Base-by-base conservation (phyloP, 2,888 invertebrate species). In the Romanomermis culicivorax region DNA sequence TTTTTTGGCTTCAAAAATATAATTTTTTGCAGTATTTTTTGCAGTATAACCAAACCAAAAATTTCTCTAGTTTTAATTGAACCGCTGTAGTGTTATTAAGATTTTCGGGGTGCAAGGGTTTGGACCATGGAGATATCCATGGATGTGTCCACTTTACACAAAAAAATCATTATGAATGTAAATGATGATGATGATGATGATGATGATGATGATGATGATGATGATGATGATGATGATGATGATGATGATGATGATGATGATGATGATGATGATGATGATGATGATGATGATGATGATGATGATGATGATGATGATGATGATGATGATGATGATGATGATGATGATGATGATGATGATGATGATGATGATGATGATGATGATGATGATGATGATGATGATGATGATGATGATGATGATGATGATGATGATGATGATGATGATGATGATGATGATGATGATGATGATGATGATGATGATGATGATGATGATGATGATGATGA, bases 201-300 rank as follows among this genome's bases (percentile, higher is more conserved):
- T 51, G 23, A 51, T 51, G 23, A 51, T 51, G 23, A 51, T 51
- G 23, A 51, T 51, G 42, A 51, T 51, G 42, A 51, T 51, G 42
- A 51, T 51, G 42, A 51, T 51, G 42, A 51, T 51, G 42, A 51
- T 51, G 42, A 51, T 51, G 42, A 51, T 51, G 42, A 51, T 51
- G 51, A 51, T 51, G 42, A 51, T 51, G 42, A 51, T 51, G 42
- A 51, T 51, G 42, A 51, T 51, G 42, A 51, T 51, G 51, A 51
- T 51, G 42, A 51, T 51, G 42, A 51, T 51, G 42, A 51, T 51
- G 42, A 51, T 51, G 51, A 51, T 51, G 51, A 51, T 51, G 51
- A 51, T 51, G 42, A 51, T 51, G 42, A 51, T 51, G 51, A 51
- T 51, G 51, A 51, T 51, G 51, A 51, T 51, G 51, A 51, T 51